Base-by-base conservation (phyloP, 2,888 invertebrate genomes). In the Corbicula japonica region DNA sequence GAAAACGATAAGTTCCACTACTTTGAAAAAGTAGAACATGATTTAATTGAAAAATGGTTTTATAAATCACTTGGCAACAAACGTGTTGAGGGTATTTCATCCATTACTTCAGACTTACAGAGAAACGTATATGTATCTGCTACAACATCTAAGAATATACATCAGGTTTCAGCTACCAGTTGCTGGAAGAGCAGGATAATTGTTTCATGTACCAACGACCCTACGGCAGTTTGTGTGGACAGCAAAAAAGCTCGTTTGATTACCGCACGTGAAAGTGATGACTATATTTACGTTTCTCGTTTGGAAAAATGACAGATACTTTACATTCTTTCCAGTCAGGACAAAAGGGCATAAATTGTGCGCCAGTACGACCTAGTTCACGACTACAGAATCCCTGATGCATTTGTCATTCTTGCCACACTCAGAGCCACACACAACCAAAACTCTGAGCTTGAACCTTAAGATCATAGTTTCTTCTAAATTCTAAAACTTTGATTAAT, bases 31-130 rank as follows among this genome's bases (percentile, higher is more conserved):
- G n/a, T n/a, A n/a, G n/a, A n/a, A n/a, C n/a, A n/a, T n/a, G n/a
- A n/a, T n/a, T n/a, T 62, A 4, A n/a, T 1, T 28, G 62, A 62
- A 3, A 26, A 62, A 44, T 62, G 62, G 46, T 62, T 44, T 46
- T 35, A 62, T 32, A 18, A 28, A 5, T 6, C 21, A n/a, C 21
- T 6, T 18, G 23, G 18, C 21, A 23, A 48, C 18, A 48, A 48
- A 48, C 21, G 8, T 4, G 10, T 62, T n/a, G 46, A 44, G 2
- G n/a, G 30, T 46, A 21, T n/a, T 2, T n/a, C n/a, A 18, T 44
- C n/a, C 30, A 21, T 30, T 15, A 30, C 15, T 18, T 6, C 46
- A 18, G 62, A 62, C 28, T 23, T 26, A 12, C 28, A 44, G n/a
- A 46, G 62, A 18, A 30, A 30, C 21, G 46, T 62, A 5, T 62